A percentile compares a stretch with the other conserved stretches of the same genome.
Evolutionary conservation across 1,140 invertebrate species (phyloP).

Genomic region (Harlomillsia oculata): DNA sequence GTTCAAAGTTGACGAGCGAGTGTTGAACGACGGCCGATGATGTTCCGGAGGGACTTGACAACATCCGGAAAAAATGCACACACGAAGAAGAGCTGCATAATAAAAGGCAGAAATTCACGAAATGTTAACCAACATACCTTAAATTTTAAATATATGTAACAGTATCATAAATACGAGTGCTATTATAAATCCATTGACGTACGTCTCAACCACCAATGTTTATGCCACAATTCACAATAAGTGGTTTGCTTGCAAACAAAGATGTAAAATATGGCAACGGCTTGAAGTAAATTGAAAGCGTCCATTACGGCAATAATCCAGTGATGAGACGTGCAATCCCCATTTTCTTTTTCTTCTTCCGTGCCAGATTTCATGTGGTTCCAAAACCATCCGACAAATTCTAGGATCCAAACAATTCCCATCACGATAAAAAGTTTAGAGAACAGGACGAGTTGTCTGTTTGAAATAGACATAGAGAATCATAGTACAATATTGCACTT

Average conservation of each 20-base stretch:
- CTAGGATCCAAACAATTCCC: constrained; percentile 7
- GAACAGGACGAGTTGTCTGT: neutral
- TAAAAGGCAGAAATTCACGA: too few species aligned
- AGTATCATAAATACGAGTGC: too few species aligned
- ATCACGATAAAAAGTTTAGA: constrained; percentile 9
- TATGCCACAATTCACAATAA: neutral
- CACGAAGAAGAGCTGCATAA: too few species aligned
- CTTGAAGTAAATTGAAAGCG: constrained; percentile 70
- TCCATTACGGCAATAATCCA: constrained; percentile 40
- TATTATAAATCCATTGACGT: too few species aligned
- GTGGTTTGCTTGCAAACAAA: constrained; percentile 64
- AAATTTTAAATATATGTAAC: too few species aligned
- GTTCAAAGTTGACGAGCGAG: too few species aligned
- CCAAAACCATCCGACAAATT: neutral
- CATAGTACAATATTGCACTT: neutral
- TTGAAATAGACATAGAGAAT: neutral
- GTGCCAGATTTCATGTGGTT: neutral
- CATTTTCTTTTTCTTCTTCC: neutral
- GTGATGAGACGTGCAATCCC: neutral
- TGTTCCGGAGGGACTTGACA: too few species aligned
- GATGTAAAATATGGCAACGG: constrained; percentile 76
- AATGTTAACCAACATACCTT: too few species aligned
- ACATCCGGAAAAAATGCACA: too few species aligned
- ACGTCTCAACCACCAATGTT: constrained; percentile 1
- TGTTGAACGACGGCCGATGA: too few species aligned